These are phyloP conservation scores for Labeo calbasu DNA, from an alignment of 2,797 vertebrate species.

Conservation along the genomic window DNA sequence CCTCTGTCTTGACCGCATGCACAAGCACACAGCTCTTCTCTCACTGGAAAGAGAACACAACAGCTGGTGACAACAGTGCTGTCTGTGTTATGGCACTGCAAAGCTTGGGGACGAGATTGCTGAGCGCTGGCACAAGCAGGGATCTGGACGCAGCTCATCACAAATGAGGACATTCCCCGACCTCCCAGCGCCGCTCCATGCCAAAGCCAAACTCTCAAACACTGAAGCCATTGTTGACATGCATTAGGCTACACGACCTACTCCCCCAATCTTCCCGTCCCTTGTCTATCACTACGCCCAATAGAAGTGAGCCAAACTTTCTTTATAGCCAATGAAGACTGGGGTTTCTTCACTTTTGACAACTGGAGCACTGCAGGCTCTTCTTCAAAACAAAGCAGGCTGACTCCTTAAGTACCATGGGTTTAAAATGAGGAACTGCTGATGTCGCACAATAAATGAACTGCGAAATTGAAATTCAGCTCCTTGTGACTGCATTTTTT, in stretches of 20 bases:
- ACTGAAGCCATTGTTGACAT: conserved; percentile 67
- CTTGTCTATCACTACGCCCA: conserved; percentile 39
- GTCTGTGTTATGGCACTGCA: conserved; percentile 54
- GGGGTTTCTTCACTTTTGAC: conserved; percentile 51
- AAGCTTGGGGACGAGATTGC: conserved; percentile 53
- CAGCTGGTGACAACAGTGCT: conserved; percentile 61
- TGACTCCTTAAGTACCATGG: conserved; percentile 8
- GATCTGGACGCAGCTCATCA: conserved; percentile 53
- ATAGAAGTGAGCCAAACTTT: conserved; percentile 46
- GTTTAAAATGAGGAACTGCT: conserved; percentile 55
- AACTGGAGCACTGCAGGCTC: conserved; percentile 40
- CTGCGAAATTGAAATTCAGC: conserved; percentile 46
- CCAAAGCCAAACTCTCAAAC: conserved; percentile 62
- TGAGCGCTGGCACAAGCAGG: conserved; percentile 40
- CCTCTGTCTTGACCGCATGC: conserved; percentile 4
- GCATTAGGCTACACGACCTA: conserved; percentile 16
- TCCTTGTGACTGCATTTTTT: conserved; percentile 34
- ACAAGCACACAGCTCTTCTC: conserved; percentile 38
- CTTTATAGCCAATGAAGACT: conserved; percentile 51
- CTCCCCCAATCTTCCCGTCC: conserved; percentile 41
- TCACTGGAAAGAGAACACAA: conserved; percentile 50
- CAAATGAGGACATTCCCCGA: conserved; percentile 65
- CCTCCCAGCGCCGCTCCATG: conserved; percentile 55
- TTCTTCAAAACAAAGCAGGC: conserved; percentile 27
- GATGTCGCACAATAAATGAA: conserved; percentile 41